Evolutionary conservation across 2,888 invertebrate genomes (phyloP), one percentile per base, ranked within the genome.

Genomic region (Megastigmus dorsalis): DNA sequence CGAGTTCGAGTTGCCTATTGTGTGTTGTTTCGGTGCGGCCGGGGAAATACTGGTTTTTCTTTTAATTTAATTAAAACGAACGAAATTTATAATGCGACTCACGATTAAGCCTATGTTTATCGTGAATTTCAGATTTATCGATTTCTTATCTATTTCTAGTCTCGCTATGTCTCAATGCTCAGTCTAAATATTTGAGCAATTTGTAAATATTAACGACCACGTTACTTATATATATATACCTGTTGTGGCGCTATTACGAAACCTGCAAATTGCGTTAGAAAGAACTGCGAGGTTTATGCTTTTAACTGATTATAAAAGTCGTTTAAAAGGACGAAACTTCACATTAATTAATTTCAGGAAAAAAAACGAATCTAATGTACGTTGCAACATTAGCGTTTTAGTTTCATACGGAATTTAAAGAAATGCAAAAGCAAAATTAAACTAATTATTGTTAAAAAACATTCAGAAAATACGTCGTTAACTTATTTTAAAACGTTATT

Each of bases 71-170:
- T n/a, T n/a, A n/a, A n/a, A n/a, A n/a, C n/a, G n/a, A n/a, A n/a
- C n/a, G n/a, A n/a, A n/a, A n/a, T n/a, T n/a, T n/a, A n/a, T n/a
- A n/a, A n/a, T n/a, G n/a, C n/a, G n/a, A n/a, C n/a, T n/a, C n/a
- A n/a, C n/a, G n/a, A n/a, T n/a, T n/a, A n/a, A n/a, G n/a, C n/a
- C n/a, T n/a, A n/a, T n/a, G n/a, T 52, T 28, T 41, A 26, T 45
- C 23, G 13, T 69, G 28, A 52, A 60, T 38, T 52, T 30, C 18
- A 41, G 10, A 60, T 52, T 68, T 60, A 41, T 60, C 20, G 18
- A 41, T 52, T 10, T 2, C 18, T 15, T 48, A 20, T 33, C 15
- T n/a, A 48, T 10, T 33, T 45, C 30, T n/a, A 18, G 3, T 1
- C 43, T 18, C 0, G 20, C 23, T 20, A 9, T 38, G 18, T 52